A percentile compares a stretch with the other conserved stretches of the same genome.
These are phyloP conservation scores for Miniopterus natalensis DNA, from an alignment of 2,113 vertebrate species.

Conservation along the genomic window DNA sequence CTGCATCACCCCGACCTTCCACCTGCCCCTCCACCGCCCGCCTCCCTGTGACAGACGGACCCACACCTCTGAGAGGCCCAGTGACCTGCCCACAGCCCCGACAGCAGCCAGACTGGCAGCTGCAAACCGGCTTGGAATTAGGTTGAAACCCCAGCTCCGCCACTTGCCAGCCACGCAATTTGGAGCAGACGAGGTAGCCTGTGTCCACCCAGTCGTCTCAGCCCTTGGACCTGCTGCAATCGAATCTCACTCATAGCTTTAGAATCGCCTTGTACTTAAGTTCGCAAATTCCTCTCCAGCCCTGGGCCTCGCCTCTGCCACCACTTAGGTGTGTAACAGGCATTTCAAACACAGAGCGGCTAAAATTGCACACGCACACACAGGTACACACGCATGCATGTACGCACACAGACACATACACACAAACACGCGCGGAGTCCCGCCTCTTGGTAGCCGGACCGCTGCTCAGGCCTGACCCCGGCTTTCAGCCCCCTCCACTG, in stretches of 20 bases:
- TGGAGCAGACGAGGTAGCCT: not conserved
- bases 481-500: not conserved
- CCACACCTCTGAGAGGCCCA: not conserved
- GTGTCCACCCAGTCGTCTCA: not conserved
- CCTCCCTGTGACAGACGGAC: not conserved
- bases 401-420: not conserved
- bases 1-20: not conserved
- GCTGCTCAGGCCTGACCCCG: not conserved
- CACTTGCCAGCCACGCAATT: not conserved
- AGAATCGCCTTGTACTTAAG: too few species aligned
- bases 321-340: not conserved
- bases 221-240: not conserved
- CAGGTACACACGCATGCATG: not conserved
- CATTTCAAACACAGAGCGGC: not conserved
- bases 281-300: not conserved
- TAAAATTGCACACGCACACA: accelerated
- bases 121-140: not conserved
- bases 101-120: not conserved
- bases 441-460: not conserved
- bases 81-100: not conserved
- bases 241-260: not conserved
- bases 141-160: not conserved
- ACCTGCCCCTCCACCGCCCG: not conserved
- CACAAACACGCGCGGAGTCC: accelerated
- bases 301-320: not conserved